Conservation (phyloP, 2,113 vertebrate genomes). For the Campylomormyrus numenius region DNA sequence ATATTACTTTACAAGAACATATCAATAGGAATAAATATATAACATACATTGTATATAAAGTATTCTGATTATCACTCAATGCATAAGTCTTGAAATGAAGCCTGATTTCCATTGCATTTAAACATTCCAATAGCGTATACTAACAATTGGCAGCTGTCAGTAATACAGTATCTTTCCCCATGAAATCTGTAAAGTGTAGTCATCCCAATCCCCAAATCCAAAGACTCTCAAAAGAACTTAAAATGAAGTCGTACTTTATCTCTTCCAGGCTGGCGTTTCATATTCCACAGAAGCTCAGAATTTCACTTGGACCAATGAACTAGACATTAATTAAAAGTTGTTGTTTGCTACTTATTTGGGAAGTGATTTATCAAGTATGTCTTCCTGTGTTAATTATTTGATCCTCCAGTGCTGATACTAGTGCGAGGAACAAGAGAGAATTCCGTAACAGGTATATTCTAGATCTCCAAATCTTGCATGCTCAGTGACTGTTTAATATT, state of each 20-base stretch:
- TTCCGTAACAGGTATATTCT: background rate
- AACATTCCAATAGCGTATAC: background rate
- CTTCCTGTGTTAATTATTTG: background rate
- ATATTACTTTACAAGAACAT: too few species aligned
- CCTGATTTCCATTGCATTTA: background rate
- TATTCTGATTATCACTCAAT: background rate
- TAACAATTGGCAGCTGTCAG: background rate
- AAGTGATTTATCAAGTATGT: background rate
- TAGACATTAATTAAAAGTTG: background rate
- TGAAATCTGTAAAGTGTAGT: background rate
- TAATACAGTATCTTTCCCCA: background rate
- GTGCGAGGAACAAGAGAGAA: background rate
- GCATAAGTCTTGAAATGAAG: background rate
- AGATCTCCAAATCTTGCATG: background rate
- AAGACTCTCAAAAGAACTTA: background rate
- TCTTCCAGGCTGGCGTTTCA: background rate
- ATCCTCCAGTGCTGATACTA: background rate
- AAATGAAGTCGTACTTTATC: background rate
- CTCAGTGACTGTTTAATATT: background rate
- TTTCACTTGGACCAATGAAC: background rate
- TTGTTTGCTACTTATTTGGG: background rate
- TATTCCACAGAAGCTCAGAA: background rate
- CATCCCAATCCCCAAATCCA: background rate
- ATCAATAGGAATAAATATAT: too few species aligned
- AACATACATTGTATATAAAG: background rate